Evolutionary conservation across 1,140 invertebrate genomes (phyloP), one percentile per base, ranked within the genome.

Genomic region (Babylonia areolata): DNA sequence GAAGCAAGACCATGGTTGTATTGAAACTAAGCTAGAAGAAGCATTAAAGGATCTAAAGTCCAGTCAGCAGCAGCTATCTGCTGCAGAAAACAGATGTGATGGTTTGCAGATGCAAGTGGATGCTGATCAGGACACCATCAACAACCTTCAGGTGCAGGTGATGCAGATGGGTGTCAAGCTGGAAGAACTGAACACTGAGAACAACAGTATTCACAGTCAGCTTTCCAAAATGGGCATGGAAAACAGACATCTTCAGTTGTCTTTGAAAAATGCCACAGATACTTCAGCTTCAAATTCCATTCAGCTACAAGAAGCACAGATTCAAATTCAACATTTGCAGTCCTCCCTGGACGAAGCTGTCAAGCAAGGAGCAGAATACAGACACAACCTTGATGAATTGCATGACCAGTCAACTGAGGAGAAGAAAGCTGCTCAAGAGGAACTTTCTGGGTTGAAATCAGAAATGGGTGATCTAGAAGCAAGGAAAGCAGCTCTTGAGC

Each of bases 331-430:
- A n/a, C 0, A 75, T 15, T 73, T 84, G 37, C 71, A 84, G 31
- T 46, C 69, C 3, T 37, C 64, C 33, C 82, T 77, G 20, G 81
- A 80, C 40, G 78, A 77, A 23, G 81, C 28, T 20, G 39, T 73
- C 20, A 40, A 78, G 39, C 46, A 75, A 58, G 54, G 86, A 31
- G 69, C 42, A 15, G 64, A 17, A 58, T 23, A 85, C n/a, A 86
- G 46, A 42, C 77, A 85, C 80, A 78, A 85, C 33, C 35, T 82
- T 23, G 79, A 86, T 1, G 42, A 40, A 31, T 39, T 88, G 69
- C 28, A 81, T 20, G 23, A 86, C 79, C 77, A 54, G 37, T 86
- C 71, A 1, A 42, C 46, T 12, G 46, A 77, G n/a, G 31, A 86
- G 12, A 46, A 80, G 54, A 46, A 15, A 15, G 85, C 83, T 35